Percentiles rank a stretch among this genome's conserved stretches.
Conservation (phyloP, 92 coral and sea anemone species). For the Zoanthus sociatus region DNA sequence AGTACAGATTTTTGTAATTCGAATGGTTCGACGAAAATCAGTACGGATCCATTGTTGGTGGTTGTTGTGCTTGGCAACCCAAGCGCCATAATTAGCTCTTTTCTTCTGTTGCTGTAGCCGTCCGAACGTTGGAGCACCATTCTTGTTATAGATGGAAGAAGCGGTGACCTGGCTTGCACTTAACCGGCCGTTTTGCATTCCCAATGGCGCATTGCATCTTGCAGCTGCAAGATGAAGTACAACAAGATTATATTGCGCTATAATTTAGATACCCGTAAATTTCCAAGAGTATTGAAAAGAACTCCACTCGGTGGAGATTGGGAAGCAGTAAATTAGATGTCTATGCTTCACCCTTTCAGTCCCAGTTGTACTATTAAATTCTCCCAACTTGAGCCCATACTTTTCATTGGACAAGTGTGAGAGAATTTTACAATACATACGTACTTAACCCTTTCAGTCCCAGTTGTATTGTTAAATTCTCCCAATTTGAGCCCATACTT, state of each 20-base stretch:
- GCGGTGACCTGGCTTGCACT: conserved; percentile 30
- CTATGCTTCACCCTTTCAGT: too few species aligned
- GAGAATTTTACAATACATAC: too few species aligned
- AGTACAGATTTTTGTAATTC: conserved; percentile 47
- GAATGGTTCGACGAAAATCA: conserved; percentile 31
- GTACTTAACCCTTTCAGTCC: too few species aligned
- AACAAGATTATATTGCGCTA: background rate
- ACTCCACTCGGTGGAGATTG: too few species aligned
- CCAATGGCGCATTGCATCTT: conserved; percentile 29
- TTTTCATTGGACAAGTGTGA: too few species aligned
- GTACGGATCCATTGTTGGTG: conserved; percentile 52
- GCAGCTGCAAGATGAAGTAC: conserved; percentile 6
- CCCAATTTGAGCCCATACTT: too few species aligned
- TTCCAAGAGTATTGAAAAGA: too few species aligned
- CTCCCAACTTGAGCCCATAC: too few species aligned
- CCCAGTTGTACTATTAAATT: too few species aligned
- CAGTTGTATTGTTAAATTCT: too few species aligned
- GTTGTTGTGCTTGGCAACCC: conserved; percentile 54
- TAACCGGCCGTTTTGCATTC: conserved; percentile 41
- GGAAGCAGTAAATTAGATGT: too few species aligned
- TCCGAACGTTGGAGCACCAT: conserved; percentile 14
- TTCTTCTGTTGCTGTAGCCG: conserved; percentile 28
- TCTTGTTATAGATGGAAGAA: conserved; percentile 11
- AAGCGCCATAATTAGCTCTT: conserved; percentile 40
- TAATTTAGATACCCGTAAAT: too few species aligned